Percentiles rank a stretch among this genome's conserved stretches.
Conservation (phyloP, 1,140 invertebrate genomes). For the Heliconius congener region DNA sequence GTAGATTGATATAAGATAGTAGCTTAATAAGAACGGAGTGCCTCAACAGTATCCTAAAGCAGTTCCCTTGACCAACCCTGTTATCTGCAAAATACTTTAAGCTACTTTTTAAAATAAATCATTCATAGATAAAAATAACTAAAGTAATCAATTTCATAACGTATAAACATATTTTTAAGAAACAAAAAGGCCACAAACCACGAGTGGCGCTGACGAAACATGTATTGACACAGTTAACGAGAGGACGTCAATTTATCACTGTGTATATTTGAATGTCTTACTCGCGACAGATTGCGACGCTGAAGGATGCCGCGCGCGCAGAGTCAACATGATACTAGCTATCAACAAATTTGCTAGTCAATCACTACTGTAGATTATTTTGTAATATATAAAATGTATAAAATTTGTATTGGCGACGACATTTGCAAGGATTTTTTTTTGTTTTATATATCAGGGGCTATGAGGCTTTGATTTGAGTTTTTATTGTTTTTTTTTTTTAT, state of each 20-base stretch:
- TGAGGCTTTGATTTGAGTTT: neutral
- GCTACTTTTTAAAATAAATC: neutral
- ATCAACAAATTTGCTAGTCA: conserved; percentile 43
- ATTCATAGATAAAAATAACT: neutral
- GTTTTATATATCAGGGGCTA: neutral
- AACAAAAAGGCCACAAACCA: neutral
- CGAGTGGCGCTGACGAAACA: conserved; percentile 6
- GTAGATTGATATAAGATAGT: too few relatives aligned
- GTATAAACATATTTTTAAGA: neutral
- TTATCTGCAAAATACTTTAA: too few relatives aligned
- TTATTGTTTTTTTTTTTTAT: too few relatives aligned
- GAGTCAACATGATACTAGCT: conserved; percentile 40
- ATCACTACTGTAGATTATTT: conserved; percentile 32
- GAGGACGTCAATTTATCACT: conserved; percentile 36
- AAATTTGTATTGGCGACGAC: neutral
- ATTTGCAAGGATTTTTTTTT: neutral
- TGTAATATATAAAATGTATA: neutral
- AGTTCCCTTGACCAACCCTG: too few relatives aligned
- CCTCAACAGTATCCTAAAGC: too few relatives aligned
- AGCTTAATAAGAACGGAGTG: too few relatives aligned
- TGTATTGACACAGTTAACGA: conserved; percentile 23
- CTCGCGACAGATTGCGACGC: conserved; percentile 30
- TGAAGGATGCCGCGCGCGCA: conserved; percentile 47
- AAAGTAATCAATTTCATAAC: neutral
- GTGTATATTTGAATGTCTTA: conserved; percentile 43